Conservation (phyloP, 2,113 vertebrate species). For the Artemisiospiza belli region DNA sequence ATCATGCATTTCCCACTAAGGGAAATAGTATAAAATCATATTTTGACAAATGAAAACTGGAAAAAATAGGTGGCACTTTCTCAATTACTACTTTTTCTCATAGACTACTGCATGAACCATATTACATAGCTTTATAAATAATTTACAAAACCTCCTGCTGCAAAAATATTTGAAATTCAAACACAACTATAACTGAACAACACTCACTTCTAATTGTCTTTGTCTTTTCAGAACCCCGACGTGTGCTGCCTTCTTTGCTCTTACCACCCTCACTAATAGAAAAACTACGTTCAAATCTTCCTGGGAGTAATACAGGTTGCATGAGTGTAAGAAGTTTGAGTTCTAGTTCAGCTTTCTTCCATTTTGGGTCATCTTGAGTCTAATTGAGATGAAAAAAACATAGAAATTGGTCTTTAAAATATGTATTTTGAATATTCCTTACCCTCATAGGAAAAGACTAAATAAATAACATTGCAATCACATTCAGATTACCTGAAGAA, state of each 20-base stretch:
- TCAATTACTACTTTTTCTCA: background rate
- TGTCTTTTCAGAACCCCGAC: constrained; percentile 9
- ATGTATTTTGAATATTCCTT: background rate
- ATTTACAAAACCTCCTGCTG: background rate
- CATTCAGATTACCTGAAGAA: constrained; percentile 80
- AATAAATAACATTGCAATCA: background rate
- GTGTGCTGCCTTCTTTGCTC: background rate
- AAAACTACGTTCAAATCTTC: constrained; percentile 43
- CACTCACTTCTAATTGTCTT: constrained; percentile 51
- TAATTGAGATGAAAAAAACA: constrained; percentile 35
- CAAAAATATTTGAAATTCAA: background rate
- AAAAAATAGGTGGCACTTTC: background rate
- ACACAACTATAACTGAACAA: background rate
- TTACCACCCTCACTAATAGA: constrained; percentile 2
- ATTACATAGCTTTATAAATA: background rate
- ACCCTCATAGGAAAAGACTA: background rate
- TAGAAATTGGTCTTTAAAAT: background rate
- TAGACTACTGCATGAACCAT: background rate
- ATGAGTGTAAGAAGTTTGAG: constrained; percentile 80
- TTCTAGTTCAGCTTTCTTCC: constrained; percentile 82
- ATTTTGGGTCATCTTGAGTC: constrained; percentile 73
- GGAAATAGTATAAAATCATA: background rate
- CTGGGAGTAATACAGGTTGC: constrained; percentile 73
- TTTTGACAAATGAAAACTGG: background rate
- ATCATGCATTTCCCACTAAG: background rate